phyloP scores from a whole-genome alignment of 2,797 vertebrate species.

The Lemur catta region DNA sequence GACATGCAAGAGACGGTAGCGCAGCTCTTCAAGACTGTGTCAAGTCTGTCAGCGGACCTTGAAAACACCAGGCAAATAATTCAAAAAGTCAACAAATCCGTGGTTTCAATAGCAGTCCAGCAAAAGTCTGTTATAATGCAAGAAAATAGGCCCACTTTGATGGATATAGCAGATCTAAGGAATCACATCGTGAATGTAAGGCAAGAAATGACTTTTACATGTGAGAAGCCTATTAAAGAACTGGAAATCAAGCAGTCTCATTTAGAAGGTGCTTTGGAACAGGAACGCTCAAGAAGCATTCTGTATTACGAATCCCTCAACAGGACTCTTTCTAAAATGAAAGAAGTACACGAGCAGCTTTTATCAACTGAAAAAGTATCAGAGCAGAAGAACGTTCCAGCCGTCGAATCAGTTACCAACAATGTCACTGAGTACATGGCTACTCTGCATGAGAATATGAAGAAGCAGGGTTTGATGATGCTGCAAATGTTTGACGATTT shows the following conservation, averaged over 20 bases:
- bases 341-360: conserved; percentile 77
- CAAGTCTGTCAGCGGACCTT: conserved; percentile 83
- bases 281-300: conserved; percentile 73
- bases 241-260: conserved; percentile 82
- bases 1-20: conserved; percentile 82
- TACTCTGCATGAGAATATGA: conserved; percentile 80
- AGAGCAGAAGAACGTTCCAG: conserved; percentile 24
- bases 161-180: conserved; percentile 83
- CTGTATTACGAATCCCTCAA: conserved; percentile 84
- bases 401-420: conserved; percentile 19
- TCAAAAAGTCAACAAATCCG: conserved; percentile 81
- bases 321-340: conserved; percentile 83
- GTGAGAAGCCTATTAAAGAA: conserved; percentile 81
- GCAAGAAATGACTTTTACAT: conserved; percentile 79
- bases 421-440: conserved; percentile 80
- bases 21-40: conserved; percentile 85
- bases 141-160: conserved; percentile 68
- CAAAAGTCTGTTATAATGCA: conserved; percentile 73
- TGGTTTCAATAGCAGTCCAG: conserved; percentile 65
- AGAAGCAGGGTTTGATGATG: conserved; percentile 83
- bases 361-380: conserved; percentile 51
- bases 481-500: conserved; percentile 82
- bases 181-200: conserved; percentile 78
- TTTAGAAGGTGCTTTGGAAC: conserved; percentile 80
- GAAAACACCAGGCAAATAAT: conserved; percentile 82